Evolutionary conservation across 2,797 vertebrate species (phyloP).

Genomic region (Fratercula arctica): DNA sequence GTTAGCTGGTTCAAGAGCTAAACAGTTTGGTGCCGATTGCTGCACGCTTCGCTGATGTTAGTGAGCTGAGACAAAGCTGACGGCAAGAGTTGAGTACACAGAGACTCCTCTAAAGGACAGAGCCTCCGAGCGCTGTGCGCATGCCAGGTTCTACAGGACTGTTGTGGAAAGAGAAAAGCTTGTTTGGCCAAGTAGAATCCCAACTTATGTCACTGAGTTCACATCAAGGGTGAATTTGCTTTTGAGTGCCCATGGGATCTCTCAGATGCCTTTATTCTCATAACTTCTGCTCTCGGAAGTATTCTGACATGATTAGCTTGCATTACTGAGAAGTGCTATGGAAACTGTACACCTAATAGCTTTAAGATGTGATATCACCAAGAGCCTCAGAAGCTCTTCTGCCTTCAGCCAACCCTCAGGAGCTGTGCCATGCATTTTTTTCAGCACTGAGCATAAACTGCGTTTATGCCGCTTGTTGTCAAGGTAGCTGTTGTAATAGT

Average conservation of each 20-base stretch:
- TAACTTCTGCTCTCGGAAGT: neutral
- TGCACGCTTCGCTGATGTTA: neutral
- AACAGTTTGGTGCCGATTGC: neutral
- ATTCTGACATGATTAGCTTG: neutral
- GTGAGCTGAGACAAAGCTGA: neutral
- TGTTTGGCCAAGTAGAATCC: neutral
- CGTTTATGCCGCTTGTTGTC: accelerated
- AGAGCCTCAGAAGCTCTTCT: neutral
- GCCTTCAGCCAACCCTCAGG: neutral
- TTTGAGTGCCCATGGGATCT: neutral
- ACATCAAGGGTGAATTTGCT: neutral
- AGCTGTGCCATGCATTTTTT: neutral
- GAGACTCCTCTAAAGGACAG: neutral
- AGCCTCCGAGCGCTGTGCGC: neutral
- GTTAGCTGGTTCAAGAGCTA: neutral
- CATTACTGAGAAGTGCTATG: neutral
- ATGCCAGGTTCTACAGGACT: neutral
- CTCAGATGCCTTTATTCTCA: neutral
- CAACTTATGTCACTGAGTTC: accelerated
- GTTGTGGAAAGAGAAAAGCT: neutral
- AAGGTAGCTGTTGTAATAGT: neutral
- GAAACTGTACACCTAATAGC: neutral
- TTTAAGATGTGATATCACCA: neutral
- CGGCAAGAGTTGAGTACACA: accelerated
- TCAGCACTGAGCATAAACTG: neutral